phyloP scores from a whole-genome alignment of 2,888 invertebrate genomes.

The Agapostemon virescens region DNA sequence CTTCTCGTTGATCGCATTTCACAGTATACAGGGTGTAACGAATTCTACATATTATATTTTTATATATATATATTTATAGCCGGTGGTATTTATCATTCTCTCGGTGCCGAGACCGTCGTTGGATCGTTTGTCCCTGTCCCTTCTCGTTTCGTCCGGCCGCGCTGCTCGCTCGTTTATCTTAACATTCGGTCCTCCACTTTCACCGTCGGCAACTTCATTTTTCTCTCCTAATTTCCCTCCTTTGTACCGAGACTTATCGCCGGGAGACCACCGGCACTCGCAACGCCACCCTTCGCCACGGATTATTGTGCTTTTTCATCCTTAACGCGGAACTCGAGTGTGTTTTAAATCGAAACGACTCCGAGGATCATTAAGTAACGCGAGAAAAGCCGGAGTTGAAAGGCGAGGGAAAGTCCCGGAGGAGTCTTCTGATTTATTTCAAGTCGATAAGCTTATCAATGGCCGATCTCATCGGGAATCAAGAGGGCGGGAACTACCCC shows the following conservation, averaged over 20 bases:
- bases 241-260: constrained; percentile 7
- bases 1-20: no score
- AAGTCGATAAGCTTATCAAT: constrained; percentile 36
- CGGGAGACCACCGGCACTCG: neutral
- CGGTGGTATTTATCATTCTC: constrained; percentile 46
- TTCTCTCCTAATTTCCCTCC: constrained; percentile 15
- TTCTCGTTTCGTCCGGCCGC: constrained; percentile 15
- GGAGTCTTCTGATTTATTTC: constrained; percentile 29
- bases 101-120: constrained; percentile 32
- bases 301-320: neutral
- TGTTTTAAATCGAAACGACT: neutral
- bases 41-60: no score
- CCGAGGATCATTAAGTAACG: neutral
- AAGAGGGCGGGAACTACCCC: constrained; percentile 13
- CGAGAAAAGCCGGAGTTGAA: constrained; percentile 2
- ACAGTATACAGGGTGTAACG: no score
- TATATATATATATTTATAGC: constrained; percentile 45
- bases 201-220: constrained; percentile 1
- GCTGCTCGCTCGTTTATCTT: constrained; percentile 49
- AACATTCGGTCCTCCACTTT: constrained; percentile 34
- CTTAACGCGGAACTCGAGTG: neutral
- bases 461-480: constrained; percentile 23
- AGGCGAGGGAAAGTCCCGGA: neutral
- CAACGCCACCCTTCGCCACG: neutral
- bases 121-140: constrained; percentile 38